Conservation (phyloP, 23 tunicate species). For the Corella eumyota region DNA sequence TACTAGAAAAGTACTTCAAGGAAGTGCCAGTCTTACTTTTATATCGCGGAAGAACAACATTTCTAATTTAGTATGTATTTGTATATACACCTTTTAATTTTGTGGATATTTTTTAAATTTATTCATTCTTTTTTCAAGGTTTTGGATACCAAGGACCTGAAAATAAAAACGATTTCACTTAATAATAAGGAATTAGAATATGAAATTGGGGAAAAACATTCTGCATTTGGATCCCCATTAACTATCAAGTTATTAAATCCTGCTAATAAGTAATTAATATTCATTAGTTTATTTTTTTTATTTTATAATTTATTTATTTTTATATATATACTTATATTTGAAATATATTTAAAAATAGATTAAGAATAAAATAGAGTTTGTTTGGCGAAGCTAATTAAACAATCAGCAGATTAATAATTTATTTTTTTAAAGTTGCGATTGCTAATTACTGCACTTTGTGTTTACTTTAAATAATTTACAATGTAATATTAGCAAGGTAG, state of each 20-base stretch:
- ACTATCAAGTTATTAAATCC: conserved; percentile 21
- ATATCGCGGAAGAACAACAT: conserved; percentile 32
- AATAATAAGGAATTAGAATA: conserved; percentile 13
- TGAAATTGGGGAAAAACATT: conserved; percentile 50
- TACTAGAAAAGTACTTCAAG: conserved; percentile 21
- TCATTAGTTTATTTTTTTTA: not conserved
- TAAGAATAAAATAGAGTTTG: no score
- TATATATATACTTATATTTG: not conserved
- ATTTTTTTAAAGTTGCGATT: no score
- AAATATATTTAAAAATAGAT: no score
- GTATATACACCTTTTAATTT: no score
- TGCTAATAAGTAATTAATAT: conserved; percentile 30
- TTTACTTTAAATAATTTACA: no score
- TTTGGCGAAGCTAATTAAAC: no score
- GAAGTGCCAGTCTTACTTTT: conserved; percentile 30
- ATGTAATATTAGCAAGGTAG: no score
- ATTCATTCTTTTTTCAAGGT: conserved; percentile 30
- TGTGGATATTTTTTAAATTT: no score
- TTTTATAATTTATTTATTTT: not conserved
- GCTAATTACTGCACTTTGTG: no score
- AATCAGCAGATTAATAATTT: no score
- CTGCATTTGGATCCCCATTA: conserved; percentile 63
- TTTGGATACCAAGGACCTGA: conserved; percentile 61
- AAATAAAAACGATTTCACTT: conserved; percentile 10
- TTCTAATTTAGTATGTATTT: conserved; percentile 34